Evolutionary conservation across 2,888 invertebrate genomes (phyloP).

Genomic region (Brachynemurus nebulosus): DNA sequence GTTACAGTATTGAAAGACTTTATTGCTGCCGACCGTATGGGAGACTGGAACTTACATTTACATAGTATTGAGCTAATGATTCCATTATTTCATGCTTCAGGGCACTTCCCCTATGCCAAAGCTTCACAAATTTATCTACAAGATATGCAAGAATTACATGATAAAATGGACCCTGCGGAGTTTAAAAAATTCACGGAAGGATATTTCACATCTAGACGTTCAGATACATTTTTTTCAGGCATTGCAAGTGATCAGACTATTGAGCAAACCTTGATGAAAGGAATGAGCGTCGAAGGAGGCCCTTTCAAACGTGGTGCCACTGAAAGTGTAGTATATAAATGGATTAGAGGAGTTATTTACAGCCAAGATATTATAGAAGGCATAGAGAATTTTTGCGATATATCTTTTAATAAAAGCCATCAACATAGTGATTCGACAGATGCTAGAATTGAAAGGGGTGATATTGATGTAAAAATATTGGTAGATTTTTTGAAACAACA

Average conservation of each 20-base stretch:
- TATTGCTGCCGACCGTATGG: conserved; percentile 14
- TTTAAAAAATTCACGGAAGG: conserved; percentile 14
- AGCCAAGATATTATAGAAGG: not conserved
- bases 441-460: conserved; percentile 10
- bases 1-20: conserved; percentile 5
- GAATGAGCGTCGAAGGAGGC: not conserved
- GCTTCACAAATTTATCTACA: conserved; percentile 18
- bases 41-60: conserved; percentile 15
- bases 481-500: conserved; percentile 13
- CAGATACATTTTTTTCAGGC: conserved; percentile 10
- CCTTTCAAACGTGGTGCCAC: not conserved
- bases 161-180: conserved; percentile 13
- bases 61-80: conserved; percentile 17
- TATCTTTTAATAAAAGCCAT: conserved; percentile 8
- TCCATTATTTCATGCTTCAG: conserved; percentile 20
- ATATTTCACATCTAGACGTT: conserved; percentile 15
- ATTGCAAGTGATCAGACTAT: not conserved
- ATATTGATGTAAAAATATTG: conserved; percentile 10
- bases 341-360: not conserved
- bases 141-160: conserved; percentile 14
- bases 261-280: not conserved
- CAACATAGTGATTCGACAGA: conserved; percentile 11
- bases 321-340: not conserved
- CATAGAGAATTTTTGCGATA: conserved; percentile 10
- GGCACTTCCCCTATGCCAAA: conserved; percentile 19